Evolutionary conservation across 2,888 invertebrate species (phyloP), one percentile per base, ranked within the genome.

Genomic region (Thymelicus acteon): DNA sequence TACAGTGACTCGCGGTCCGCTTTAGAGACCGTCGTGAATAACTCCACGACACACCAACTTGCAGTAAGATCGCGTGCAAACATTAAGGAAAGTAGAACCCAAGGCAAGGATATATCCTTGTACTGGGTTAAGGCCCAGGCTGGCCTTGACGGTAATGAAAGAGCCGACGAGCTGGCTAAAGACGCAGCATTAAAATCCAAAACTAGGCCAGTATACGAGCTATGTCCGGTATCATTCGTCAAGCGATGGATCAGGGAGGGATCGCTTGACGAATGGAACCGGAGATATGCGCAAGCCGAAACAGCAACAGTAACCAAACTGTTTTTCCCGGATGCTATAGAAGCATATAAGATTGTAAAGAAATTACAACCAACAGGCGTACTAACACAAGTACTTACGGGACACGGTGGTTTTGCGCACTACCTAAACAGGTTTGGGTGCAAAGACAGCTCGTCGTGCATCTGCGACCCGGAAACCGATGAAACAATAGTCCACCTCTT

Each of bases 181-280:
- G 39, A 39, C 7, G 39, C 39, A 7, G 39, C 39, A 2, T 7
- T n/a, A 49, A 49, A 49, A 49, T 0, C n/a, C 0, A 60, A 60
- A 10, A 40, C 39, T 0, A 60, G 15, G n/a, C 39, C 60, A 2
- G 15, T 40, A 7, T 60, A 60, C 3, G 60, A 60, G 40, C 60
- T 60, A 3, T 60, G 60, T n/a, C 60, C 60, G 13, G 39, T 39
- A 7, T 39, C 39, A n/a, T 60, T 39, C 39, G 39, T 60, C 60
- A 60, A 60, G 60, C 60, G 60, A 40, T 7, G 7, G 3, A n/a
- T 60, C 1, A 40, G 60, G 0, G 8, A 0, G n/a, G 8, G 15
- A 15, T 40, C 60, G 40, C n/a, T 60, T 40, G 60, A 40, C 12
- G 40, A 60, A 15, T 60, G n/a, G 60, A 40, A 40, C 60, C 6